Evolutionary conservation across 1,140 invertebrate genomes (phyloP).

Genomic region (Campodea augens): DNA sequence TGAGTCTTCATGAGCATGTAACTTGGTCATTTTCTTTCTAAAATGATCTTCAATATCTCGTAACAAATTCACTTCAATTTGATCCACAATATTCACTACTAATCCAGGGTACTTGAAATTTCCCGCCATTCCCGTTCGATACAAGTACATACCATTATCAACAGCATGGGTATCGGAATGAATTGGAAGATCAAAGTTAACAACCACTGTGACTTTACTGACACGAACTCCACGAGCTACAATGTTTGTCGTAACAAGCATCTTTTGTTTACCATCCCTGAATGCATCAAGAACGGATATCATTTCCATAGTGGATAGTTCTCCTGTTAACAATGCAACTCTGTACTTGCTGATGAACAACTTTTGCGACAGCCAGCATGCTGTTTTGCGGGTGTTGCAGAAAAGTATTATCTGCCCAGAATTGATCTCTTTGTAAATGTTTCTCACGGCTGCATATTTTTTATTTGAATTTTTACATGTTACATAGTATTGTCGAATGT

Average conservation of each 20-base stretch:
- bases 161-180: constrained; percentile 46
- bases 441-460: constrained; percentile 84
- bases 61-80: constrained; percentile 86
- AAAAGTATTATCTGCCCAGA: constrained; percentile 98
- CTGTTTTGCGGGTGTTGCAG: constrained; percentile 81
- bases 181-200: constrained; percentile 94
- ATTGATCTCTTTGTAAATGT: constrained; percentile 89
- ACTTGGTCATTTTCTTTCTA: no score
- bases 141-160: constrained; percentile 92
- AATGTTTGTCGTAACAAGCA: constrained; percentile 97
- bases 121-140: constrained; percentile 89
- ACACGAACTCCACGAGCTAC: constrained; percentile 73
- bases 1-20: no score
- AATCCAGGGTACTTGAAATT: constrained; percentile 88
- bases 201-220: constrained; percentile 90
- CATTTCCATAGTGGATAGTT: constrained; percentile 79
- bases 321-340: constrained; percentile 78
- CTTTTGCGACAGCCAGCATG: constrained; percentile 69
- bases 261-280: constrained; percentile 73
- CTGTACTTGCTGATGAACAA: constrained; percentile 82
- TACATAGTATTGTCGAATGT: constrained; percentile 96
- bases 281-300: constrained; percentile 89
- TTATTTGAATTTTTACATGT: constrained; percentile 49
- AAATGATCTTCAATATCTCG: no score
- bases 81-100: constrained; percentile 87